phyloP scores from a whole-genome alignment of 2,113 vertebrate genomes.

The Heterotis niloticus region DNA sequence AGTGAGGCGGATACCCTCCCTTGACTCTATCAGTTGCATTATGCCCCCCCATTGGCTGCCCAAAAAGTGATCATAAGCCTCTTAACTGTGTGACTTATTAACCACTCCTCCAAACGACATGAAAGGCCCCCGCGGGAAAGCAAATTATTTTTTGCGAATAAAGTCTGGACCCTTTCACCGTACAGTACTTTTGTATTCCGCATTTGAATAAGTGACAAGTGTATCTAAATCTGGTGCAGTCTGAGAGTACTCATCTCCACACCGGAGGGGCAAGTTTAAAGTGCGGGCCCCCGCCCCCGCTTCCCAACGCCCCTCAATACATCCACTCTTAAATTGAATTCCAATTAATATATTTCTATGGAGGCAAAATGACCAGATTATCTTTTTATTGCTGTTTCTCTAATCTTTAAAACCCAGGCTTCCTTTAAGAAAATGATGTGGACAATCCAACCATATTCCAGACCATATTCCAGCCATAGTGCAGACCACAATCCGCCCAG shows the following conservation, averaged over 20 bases:
- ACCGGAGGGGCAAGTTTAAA: constrained; percentile 43
- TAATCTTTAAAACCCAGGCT: constrained; percentile 37
- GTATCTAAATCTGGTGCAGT: constrained; percentile 65
- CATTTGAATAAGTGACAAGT: constrained; percentile 71
- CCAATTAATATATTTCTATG: constrained; percentile 56
- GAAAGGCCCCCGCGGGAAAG: constrained; percentile 59
- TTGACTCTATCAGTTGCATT: constrained; percentile 22
- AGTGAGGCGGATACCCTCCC: constrained; percentile 63
- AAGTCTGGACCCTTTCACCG: constrained; percentile 56
- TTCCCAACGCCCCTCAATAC: constrained; percentile 30
- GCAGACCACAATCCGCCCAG: background rate
- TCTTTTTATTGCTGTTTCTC: constrained; percentile 45
- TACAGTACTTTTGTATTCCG: constrained; percentile 62
- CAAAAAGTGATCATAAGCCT: constrained; percentile 70
- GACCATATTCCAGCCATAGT: background rate
- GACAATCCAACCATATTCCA: background rate
- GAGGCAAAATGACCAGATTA: constrained; percentile 54
- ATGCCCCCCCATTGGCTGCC: constrained; percentile 39
- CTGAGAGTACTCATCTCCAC: constrained; percentile 52
- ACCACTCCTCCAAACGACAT: constrained; percentile 74
- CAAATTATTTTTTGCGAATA: constrained; percentile 65
- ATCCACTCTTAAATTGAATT: constrained; percentile 56
- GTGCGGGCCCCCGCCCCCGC: constrained; percentile 36
- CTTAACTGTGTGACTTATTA: constrained; percentile 76
- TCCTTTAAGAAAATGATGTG: background rate